Conservation (phyloP, 2,888 invertebrate genomes). For the Heliconius charithonia region DNA sequence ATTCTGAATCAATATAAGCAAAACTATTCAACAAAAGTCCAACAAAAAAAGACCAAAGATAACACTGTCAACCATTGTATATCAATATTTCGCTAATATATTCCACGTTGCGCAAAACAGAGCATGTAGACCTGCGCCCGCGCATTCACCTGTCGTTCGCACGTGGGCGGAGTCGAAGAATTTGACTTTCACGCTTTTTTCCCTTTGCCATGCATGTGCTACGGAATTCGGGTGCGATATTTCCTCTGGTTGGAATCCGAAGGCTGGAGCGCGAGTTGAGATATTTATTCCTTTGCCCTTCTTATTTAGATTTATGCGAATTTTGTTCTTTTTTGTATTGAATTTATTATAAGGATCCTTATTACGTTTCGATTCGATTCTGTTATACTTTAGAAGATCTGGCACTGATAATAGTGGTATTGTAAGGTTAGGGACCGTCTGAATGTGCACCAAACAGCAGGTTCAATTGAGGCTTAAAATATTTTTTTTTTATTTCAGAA, state of each 20-base stretch:
- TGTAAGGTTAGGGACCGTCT: no score
- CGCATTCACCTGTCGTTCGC: slow-evolving; percentile 81
- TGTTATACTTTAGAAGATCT: background rate
- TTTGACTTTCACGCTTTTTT: slow-evolving; percentile 74
- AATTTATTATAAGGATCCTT: slow-evolving; percentile 69
- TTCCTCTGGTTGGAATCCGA: slow-evolving; percentile 78
- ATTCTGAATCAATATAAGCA: slow-evolving; percentile 10
- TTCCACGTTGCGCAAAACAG: slow-evolving; percentile 68
- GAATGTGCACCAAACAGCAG: no score
- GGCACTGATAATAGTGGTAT: no score
- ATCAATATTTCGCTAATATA: slow-evolving; percentile 76
- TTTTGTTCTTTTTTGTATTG: slow-evolving; percentile 54
- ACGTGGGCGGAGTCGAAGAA: slow-evolving; percentile 76
- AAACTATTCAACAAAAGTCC: background rate
- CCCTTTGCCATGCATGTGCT: slow-evolving; percentile 67
- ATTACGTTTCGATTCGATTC: slow-evolving; percentile 33
- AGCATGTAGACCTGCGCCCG: slow-evolving; percentile 65
- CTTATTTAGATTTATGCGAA: slow-evolving; percentile 69
- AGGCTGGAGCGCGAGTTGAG: slow-evolving; percentile 74
- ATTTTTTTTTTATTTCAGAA: no score
- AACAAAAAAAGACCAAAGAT: slow-evolving; percentile 29
- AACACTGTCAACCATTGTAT: slow-evolving; percentile 72
- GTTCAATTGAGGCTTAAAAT: no score
- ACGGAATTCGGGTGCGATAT: slow-evolving; percentile 83
- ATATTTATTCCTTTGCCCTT: slow-evolving; percentile 70